Conservation (phyloP, 2,888 invertebrate species). For the Zaprionus lineosus region DNA sequence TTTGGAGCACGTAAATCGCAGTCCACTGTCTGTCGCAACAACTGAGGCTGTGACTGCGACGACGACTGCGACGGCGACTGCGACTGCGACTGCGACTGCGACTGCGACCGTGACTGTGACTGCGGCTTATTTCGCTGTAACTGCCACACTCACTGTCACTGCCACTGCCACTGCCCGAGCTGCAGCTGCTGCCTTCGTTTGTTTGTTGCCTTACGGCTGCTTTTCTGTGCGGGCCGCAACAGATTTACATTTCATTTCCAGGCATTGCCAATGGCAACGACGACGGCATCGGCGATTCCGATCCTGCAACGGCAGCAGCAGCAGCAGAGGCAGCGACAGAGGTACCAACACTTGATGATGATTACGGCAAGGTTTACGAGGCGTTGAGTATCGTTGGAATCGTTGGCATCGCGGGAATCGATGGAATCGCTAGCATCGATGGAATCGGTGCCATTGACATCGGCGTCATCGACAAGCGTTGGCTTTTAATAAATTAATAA, state of each 20-base stretch:
- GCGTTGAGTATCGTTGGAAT: conserved; percentile 45
- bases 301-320: conserved; percentile 26
- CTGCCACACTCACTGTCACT: background rate
- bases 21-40: conserved; percentile 12
- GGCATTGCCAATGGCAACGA: conserved; percentile 1
- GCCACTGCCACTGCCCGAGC: background rate
- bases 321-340: too few relatives aligned
- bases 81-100: background rate
- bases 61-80: background rate
- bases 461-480: conserved; percentile 32
- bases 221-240: conserved; percentile 44
- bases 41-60: conserved; percentile 35
- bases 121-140: conserved; percentile 22
- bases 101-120: conserved; percentile 3
- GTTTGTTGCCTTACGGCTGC: conserved; percentile 48
- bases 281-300: background rate
- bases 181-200: conserved; percentile 10
- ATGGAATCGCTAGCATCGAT: conserved; percentile 5
- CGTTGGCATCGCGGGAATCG: conserved; percentile 20
- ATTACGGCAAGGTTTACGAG: conserved; percentile 71
- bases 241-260: conserved; percentile 73
- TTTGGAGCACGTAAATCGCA: conserved; percentile 58
- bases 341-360: conserved; percentile 45
- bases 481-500: conserved; percentile 76
- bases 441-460: too few relatives aligned